phyloP scores from a whole-genome alignment of 2,888 invertebrate species.

The Stenotaenia linearis region DNA sequence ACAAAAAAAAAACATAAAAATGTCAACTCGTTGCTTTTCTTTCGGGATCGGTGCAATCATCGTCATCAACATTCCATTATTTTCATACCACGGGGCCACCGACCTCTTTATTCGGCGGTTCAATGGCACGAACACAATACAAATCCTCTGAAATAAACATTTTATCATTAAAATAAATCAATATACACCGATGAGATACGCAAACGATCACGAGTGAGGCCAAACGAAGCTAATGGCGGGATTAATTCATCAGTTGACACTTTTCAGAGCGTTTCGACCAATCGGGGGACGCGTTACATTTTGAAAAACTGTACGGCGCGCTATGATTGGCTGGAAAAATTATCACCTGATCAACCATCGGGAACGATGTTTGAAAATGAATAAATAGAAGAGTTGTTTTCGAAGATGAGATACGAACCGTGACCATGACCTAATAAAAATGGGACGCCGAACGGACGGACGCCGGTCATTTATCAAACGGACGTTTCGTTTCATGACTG shows the following conservation, averaged over 20 bases:
- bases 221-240: too few species aligned
- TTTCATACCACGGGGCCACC: neutral
- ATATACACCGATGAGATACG: neutral
- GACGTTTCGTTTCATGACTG: neutral
- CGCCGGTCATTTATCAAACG: neutral
- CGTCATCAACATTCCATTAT: neutral
- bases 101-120: neutral
- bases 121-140: neutral
- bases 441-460: neutral
- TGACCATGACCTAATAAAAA: constrained; percentile 12
- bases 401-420: neutral
- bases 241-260: too few species aligned
- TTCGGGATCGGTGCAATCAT: neutral
- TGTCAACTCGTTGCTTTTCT: too few species aligned
- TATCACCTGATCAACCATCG: neutral
- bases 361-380: too few species aligned
- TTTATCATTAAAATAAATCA: neutral
- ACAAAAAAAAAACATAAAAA: neutral
- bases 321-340: neutral
- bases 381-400: too few species aligned
- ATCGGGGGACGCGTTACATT: too few species aligned
- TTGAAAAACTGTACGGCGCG: too few species aligned
- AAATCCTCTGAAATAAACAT: neutral
- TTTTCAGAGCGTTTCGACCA: too few species aligned
- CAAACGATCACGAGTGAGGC: too few species aligned